Evolutionary conservation across 2,797 vertebrate species (phyloP), one percentile per base, ranked within the genome.

Genomic region (Tachyglossus aculeatus): DNA sequence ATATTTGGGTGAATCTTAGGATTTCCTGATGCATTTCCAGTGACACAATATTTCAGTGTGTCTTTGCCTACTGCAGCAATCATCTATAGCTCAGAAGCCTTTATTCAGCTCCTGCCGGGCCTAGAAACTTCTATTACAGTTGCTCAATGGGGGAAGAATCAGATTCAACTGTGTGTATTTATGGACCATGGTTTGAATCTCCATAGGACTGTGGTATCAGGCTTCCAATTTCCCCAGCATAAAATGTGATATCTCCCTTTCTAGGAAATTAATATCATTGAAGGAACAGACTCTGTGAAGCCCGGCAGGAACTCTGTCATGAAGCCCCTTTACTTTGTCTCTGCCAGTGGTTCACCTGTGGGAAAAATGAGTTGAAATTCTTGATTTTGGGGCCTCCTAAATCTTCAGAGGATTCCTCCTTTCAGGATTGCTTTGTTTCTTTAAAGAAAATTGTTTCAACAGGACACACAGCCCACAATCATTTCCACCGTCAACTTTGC

Each of bases 111-210:
- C 78, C 71, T 53, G 62, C 41, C 2, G 19, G 34, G 53, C 58
- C 73, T 71, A n/a, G 36, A 53, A 64, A 67, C 34, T 69, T 45
- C 60, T 76, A 65, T 69, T 74, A 69, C 15, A 58, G 31, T 29
- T 64, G 44, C 62, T 74, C 41, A 19, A n/a, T 74, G 37, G 22
- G 69, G n/a, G 56, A 60, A 74, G 61, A 3, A 76, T 67, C 55
- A 85, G 66, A 70, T 68, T 45, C 25, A n/a, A 63, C 67, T 69
- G 41, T 75, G 53, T 47, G 32, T 67, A 81, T 36, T 51, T 27
- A 54, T 4, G 19, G 58, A 84, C 61, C 71, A 38, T 14, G 31
- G 2, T 79, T 60, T 59, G 39, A 74, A 74, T 77, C 31, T 53
- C 54, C 32, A 25, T 40, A 71, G 70, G 73, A 67, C 44, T 63